A percentile compares a stretch with the other conserved stretches of the same genome.
Conservation (phyloP, 2,888 invertebrate species). For the Arctia plantaginis region DNA sequence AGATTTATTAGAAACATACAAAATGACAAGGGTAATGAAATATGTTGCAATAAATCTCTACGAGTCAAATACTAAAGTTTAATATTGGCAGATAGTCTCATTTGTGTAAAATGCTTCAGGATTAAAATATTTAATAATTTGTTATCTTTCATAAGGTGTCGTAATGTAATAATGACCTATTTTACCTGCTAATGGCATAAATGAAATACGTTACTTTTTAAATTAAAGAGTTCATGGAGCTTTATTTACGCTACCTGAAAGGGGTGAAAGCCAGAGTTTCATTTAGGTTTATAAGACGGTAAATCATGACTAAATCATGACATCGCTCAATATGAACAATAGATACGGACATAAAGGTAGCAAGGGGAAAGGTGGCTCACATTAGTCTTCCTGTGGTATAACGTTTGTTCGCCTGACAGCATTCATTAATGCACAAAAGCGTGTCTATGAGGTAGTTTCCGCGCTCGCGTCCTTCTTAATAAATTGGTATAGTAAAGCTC, state of each 20-base stretch:
- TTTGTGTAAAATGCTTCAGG: not conserved
- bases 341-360: constrained; percentile 72
- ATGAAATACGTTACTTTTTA: not conserved
- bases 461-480: constrained; percentile 68
- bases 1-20: not conserved
- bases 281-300: constrained; percentile 46
- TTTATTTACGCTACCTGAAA: not conserved
- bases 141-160: not conserved
- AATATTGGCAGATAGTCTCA: not conserved
- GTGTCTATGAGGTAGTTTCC: constrained; percentile 80
- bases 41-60: not conserved
- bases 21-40: constrained; percentile 3
- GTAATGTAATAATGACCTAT: not conserved
- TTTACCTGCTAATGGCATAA: not conserved
- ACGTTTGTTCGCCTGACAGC: constrained; percentile 79
- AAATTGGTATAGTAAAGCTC: constrained; percentile 73
- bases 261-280: not conserved
- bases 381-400: constrained; percentile 72
- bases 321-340: constrained; percentile 72
- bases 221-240: not conserved
- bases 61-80: not conserved
- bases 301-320: constrained; percentile 74
- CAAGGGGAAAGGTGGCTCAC: constrained; percentile 73
- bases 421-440: constrained; percentile 82
- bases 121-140: not conserved